Conservation (phyloP, 2,113 vertebrate genomes). For the Oreochromis niloticus region DNA sequence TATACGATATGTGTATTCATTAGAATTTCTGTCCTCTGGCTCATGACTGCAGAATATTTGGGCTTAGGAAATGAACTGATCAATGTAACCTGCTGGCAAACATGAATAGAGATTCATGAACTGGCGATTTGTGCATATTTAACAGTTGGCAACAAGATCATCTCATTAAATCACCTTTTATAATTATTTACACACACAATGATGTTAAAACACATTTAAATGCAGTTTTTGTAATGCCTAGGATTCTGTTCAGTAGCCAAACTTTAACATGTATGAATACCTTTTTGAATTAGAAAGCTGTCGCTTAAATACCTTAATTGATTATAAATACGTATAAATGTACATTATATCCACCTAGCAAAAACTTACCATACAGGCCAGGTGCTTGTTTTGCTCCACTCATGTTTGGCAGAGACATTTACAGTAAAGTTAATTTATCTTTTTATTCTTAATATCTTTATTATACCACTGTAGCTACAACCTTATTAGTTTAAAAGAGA, state of each 20-base stretch:
- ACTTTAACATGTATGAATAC: neutral
- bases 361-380: neutral
- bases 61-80: constrained; percentile 25
- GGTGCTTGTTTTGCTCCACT: neutral
- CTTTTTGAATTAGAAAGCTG: neutral
- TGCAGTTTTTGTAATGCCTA: neutral
- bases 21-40: constrained; percentile 49
- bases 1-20: constrained; percentile 60
- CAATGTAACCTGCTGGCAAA: constrained; percentile 43
- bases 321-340: neutral
- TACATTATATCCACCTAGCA: neutral
- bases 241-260: neutral
- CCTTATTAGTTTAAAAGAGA: neutral
- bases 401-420: neutral
- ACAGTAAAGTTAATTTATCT: neutral
- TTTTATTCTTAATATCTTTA: neutral
- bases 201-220: neutral
- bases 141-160: neutral
- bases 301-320: neutral
- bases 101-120: neutral
- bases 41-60: constrained; percentile 30
- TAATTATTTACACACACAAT: neutral
- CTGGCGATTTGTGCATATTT: neutral
- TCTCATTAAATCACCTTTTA: neutral
- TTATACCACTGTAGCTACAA: neutral